These are phyloP conservation scores for Etheostoma spectabile DNA, from an alignment of 2,113 vertebrate genomes.

Conservation along the genomic window DNA sequence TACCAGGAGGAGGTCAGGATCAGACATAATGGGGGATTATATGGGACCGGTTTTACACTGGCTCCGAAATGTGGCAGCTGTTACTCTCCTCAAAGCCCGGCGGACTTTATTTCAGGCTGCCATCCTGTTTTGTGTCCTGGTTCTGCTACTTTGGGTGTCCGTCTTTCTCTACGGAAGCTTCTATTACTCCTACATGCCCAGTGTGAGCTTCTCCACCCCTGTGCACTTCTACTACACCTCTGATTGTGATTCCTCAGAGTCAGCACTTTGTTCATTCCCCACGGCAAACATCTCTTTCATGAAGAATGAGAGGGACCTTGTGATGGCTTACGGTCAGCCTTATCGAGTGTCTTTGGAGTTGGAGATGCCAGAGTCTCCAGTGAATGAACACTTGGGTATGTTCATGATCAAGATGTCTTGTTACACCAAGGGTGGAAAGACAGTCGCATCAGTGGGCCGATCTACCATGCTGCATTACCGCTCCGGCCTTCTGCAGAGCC, in stretches of 20 bases:
- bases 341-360: conserved; percentile 90
- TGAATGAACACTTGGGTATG: conserved; percentile 91
- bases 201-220: conserved; percentile 90
- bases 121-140: conserved; percentile 84
- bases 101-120: conserved; percentile 89
- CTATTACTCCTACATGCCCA: conserved; percentile 95
- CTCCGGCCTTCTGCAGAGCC: conserved; percentile 86
- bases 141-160: conserved; percentile 92
- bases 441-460: conserved; percentile 84
- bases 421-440: conserved; percentile 86
- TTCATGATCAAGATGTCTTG: conserved; percentile 90
- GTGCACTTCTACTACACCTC: conserved; percentile 90
- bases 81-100: conserved; percentile 86
- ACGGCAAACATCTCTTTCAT: conserved; percentile 90
- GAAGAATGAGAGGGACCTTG: conserved; percentile 87
- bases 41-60: conserved; percentile 84
- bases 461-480: conserved; percentile 93
- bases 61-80: conserved; percentile 86
- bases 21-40: conserved; percentile 52
- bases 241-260: conserved; percentile 80
- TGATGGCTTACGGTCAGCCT: conserved; percentile 90
- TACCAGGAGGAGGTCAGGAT: conserved; percentile 16
- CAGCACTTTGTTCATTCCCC: conserved; percentile 89
- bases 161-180: conserved; percentile 94
- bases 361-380: conserved; percentile 90